Conservation (phyloP, 2,797 vertebrate genomes). For the Salarias fasciatus region DNA sequence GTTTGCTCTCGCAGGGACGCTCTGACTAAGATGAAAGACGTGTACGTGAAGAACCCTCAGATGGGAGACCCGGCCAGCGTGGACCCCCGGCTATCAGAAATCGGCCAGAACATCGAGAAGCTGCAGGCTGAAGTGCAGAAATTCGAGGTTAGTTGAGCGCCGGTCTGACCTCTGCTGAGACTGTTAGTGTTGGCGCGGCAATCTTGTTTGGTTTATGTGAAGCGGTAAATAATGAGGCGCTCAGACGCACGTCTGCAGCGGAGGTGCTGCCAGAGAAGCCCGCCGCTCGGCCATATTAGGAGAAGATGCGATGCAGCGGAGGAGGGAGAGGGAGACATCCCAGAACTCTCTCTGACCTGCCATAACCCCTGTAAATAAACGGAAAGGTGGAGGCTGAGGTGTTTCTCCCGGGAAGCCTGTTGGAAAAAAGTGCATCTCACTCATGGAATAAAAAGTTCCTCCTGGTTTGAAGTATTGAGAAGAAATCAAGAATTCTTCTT, state of each 20-base stretch:
- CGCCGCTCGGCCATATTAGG: slow-evolving; percentile 67
- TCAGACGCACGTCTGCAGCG: slow-evolving; percentile 36
- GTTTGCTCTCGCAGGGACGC: slow-evolving; percentile 86
- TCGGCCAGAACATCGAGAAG: slow-evolving; percentile 90
- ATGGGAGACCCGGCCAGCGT: slow-evolving; percentile 96
- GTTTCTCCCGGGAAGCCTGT: slow-evolving; percentile 7
- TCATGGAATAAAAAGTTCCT: neutral
- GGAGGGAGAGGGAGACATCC: slow-evolving; percentile 8
- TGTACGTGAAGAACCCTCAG: slow-evolving; percentile 96
- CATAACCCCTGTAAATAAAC: slow-evolving; percentile 31
- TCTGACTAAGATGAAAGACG: slow-evolving; percentile 98
- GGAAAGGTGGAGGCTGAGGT: neutral
- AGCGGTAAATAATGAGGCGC: slow-evolving; percentile 58
- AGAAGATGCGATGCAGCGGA: slow-evolving; percentile 61
- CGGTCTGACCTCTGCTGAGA: slow-evolving; percentile 5
- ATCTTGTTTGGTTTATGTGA: slow-evolving; percentile 57
- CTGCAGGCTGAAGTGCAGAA: slow-evolving; percentile 91
- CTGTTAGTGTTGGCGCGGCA: slow-evolving; percentile 47
- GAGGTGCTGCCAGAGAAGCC: slow-evolving; percentile 41
- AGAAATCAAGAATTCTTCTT: too few relatives aligned
- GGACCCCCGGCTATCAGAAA: slow-evolving; percentile 91
- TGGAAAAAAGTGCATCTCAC: slow-evolving; percentile 5
- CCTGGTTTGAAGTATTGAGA: too few relatives aligned
- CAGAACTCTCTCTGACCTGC: slow-evolving; percentile 3
- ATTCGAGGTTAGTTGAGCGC: slow-evolving; percentile 87